These are phyloP conservation scores for Epinephelus coioides DNA, from an alignment of 2,797 vertebrate species.

Conservation along the genomic window DNA sequence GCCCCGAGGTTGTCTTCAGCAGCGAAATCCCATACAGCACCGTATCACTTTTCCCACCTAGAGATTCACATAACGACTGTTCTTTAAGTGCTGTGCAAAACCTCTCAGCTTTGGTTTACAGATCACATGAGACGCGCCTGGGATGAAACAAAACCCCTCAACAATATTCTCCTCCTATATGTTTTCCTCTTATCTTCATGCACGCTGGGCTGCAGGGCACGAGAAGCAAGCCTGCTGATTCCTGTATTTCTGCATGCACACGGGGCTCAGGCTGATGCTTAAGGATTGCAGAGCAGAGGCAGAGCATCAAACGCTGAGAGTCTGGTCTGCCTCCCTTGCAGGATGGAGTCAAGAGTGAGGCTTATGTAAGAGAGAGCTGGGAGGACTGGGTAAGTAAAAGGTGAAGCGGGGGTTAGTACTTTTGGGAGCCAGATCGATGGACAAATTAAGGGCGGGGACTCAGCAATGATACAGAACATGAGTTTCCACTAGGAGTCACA, in stretches of 20 bases:
- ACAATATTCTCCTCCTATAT: constrained; percentile 53
- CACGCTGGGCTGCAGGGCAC: constrained; percentile 44
- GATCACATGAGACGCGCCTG: constrained; percentile 49
- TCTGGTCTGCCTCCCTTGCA: constrained; percentile 48
- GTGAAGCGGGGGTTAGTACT: constrained; percentile 57
- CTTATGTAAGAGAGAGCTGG: constrained; percentile 56
- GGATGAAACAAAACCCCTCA: constrained; percentile 64
- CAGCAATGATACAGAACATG: not conserved
- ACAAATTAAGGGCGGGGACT: constrained; percentile 17
- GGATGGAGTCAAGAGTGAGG: constrained; percentile 21
- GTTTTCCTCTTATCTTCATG: constrained; percentile 50
- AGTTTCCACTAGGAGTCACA: not conserved
- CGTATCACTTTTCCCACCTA: constrained; percentile 57
- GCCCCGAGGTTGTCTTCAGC: constrained; percentile 45
- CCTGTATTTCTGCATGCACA: constrained; percentile 40
- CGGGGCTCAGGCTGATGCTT: constrained; percentile 60
- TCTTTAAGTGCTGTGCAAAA: constrained; percentile 40
- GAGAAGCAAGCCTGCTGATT: constrained; percentile 43
- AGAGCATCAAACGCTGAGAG: constrained; percentile 68
- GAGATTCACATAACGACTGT: constrained; percentile 43
- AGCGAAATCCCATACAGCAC: constrained; percentile 36
- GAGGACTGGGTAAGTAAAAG: constrained; percentile 47
- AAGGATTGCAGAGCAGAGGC: constrained; percentile 61
- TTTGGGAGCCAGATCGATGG: constrained; percentile 41
- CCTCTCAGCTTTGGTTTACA: constrained; percentile 50